These are phyloP conservation scores for Thamnophis elegans DNA, from an alignment of 2,797 vertebrate genomes.

Conservation along the genomic window DNA sequence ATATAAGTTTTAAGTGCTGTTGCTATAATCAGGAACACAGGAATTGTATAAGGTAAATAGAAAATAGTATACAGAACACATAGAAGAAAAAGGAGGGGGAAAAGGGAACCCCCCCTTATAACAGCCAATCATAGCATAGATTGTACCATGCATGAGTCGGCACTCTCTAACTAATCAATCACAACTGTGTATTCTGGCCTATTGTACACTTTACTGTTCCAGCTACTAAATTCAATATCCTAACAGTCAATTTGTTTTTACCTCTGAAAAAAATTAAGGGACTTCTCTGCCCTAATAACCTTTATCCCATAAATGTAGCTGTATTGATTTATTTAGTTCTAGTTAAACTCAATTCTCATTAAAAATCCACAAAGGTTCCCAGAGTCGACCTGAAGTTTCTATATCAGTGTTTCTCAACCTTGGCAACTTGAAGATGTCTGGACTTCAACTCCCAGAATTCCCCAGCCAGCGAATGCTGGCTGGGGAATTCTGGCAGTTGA, in stretches of 20 bases:
- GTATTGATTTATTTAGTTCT: neutral
- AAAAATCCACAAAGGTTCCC: neutral
- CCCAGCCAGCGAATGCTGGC: too few species aligned
- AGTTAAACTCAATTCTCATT: neutral
- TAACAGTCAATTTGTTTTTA: neutral
- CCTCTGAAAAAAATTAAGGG: neutral
- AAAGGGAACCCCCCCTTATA: neutral
- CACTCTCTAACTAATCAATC: neutral
- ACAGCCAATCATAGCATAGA: neutral
- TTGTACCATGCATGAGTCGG: neutral
- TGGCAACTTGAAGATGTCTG: too few species aligned
- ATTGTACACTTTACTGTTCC: neutral
- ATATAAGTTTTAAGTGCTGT: too few species aligned
- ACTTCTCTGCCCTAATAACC: neutral
- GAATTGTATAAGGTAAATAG: neutral
- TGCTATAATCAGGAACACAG: neutral
- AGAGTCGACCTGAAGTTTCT: neutral
- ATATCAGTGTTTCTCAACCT: too few species aligned
- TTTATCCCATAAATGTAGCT: neutral
- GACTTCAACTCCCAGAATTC: too few species aligned
- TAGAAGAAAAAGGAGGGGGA: neutral
- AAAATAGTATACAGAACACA: neutral
- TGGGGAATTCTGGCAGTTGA: too few species aligned
- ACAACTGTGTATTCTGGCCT: neutral
- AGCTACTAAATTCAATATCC: neutral